phyloP scores from a whole-genome alignment of 1,140 invertebrate genomes.

The Ceratina calcarata region DNA sequence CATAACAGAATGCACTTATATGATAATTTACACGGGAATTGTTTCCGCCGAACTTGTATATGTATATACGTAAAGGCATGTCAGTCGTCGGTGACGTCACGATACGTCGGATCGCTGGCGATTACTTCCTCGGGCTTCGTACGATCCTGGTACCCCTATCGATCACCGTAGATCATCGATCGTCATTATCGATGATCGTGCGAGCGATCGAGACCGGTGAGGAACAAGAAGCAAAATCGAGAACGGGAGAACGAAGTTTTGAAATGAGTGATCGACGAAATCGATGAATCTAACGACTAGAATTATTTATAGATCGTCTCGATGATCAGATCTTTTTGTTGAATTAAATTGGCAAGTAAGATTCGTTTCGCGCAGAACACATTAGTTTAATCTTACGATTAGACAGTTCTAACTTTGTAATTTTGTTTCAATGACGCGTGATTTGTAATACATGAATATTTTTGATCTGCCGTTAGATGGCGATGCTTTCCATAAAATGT shows the following conservation, averaged over 20 bases:
- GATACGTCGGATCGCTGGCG: constrained; percentile 19
- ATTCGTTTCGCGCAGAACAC: no score
- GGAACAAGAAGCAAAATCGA: constrained; percentile 2
- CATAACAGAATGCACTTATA: background rate
- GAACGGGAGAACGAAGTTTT: no score
- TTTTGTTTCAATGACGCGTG: background rate
- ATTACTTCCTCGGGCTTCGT: constrained; percentile 65
- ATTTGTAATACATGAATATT: no score
- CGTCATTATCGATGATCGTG: constrained; percentile 75
- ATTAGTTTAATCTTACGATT: no score
- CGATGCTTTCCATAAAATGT: background rate
- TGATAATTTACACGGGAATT: no score
- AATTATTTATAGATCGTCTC: background rate
- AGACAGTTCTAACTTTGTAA: background rate
- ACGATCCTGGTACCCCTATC: constrained; percentile 73
- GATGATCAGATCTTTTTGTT: no score
- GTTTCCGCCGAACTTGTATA: no score
- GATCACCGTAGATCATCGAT: constrained; percentile 78
- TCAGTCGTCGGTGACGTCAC: constrained; percentile 32
- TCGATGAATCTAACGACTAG: background rate
- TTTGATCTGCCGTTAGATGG: constrained; percentile 38
- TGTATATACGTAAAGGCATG: background rate
- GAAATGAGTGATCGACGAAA: background rate
- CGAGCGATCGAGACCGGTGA: constrained; percentile 49
- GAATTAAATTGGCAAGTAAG: no score